Percentiles rank a stretch among this genome's conserved stretches.
Conservation (phyloP, 2,888 invertebrate species). For the Tetragonisca angustula region DNA sequence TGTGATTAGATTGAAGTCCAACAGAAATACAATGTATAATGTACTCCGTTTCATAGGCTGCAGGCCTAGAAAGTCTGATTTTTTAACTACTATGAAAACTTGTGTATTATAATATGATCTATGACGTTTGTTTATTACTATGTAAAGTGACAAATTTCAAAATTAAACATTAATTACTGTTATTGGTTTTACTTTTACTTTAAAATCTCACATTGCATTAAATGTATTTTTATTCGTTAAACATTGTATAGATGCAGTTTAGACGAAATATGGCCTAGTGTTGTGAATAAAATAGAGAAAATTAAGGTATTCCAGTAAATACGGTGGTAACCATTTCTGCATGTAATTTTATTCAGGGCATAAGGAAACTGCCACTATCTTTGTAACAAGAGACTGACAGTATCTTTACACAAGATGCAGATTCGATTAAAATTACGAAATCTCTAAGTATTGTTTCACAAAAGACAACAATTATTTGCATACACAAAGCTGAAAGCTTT, state of each 20-base stretch:
- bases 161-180: conserved; percentile 81
- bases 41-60: conserved; percentile 79
- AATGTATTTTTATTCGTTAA: conserved; percentile 37
- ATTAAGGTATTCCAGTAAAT: conserved; percentile 38
- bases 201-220: conserved; percentile 53
- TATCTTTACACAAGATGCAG: conserved; percentile 72
- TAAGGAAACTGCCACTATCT: conserved; percentile 79
- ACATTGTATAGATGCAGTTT: conserved; percentile 41
- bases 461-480: conserved; percentile 38
- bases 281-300: conserved; percentile 48
- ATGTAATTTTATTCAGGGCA: conserved; percentile 72
- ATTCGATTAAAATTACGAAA: conserved; percentile 57
- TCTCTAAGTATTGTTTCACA: conserved; percentile 26
- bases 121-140: conserved; percentile 82
- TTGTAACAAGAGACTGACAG: conserved; percentile 79
- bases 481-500: conserved; percentile 19
- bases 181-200: conserved; percentile 66
- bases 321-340: conserved; percentile 51
- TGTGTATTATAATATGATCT: conserved; percentile 82
- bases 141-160: conserved; percentile 82
- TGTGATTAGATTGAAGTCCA: conserved; percentile 81
- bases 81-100: conserved; percentile 81
- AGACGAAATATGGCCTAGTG: conserved; percentile 53
- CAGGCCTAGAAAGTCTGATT: conserved; percentile 84
- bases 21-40: conserved; percentile 74